Base-by-base conservation (phyloP, 2,888 invertebrate genomes). In the Dasysyrphus tricinctus region DNA sequence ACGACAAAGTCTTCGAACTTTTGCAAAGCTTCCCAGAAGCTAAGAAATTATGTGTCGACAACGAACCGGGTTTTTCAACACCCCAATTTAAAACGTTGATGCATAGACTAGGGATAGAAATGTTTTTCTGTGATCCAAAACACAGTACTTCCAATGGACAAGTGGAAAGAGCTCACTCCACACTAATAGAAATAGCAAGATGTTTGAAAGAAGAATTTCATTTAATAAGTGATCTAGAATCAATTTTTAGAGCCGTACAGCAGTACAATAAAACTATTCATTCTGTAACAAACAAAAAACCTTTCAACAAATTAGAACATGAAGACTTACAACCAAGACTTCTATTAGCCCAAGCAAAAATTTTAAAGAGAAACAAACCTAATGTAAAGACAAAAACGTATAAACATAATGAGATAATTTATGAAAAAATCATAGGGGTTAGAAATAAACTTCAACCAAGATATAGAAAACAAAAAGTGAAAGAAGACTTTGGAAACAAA, bases 401-500 rank as follows among this genome's bases (percentile, higher is more conserved):
- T n/a, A n/a, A n/a, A n/a, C n/a, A n/a, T n/a, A n/a, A n/a, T n/a
- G n/a, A n/a, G n/a, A n/a, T n/a, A n/a, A n/a, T n/a, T n/a, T n/a
- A n/a, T n/a, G n/a, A n/a, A n/a, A n/a, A n/a, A n/a, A 59, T 59
- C 9, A 32, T 59, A 42, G 74, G 51, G 51, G 49, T 49, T n/a
- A 74, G 74, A 51, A 74, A 51, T 51, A 61, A 51, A 39, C 51
- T 74, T 12, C 37, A 37, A 61, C 24, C 61, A 1, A 61, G 39
- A 39, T 73, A 61, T 5, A 49, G n/a, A 12, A 74, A 51, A 74
- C 56, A 65, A 65, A 75, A 44, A 44, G 54, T 75, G 5, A 65
- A 56, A 19, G 65, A 54, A 56, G 63, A 75, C 42, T 34, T 75
- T 14, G 56, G 56, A 32, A 75, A 75, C 14, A 75, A 47, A 65